A percentile compares a stretch with the other conserved stretches of the same genome.
Evolutionary conservation across 2,888 invertebrate species (phyloP).

Genomic region (Xestobium rufovillosum): DNA sequence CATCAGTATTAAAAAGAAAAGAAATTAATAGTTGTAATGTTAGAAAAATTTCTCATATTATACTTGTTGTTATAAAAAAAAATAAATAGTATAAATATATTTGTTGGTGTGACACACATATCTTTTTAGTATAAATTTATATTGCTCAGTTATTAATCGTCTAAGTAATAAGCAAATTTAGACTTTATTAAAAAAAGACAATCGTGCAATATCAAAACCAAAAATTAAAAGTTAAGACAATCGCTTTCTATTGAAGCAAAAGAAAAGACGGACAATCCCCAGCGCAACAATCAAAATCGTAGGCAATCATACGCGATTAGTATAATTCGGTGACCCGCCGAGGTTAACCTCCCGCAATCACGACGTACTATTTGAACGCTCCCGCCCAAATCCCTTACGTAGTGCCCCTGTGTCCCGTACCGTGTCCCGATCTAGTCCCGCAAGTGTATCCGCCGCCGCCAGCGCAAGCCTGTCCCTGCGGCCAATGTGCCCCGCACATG

Average conservation of each 20-base stretch:
- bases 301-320: background rate
- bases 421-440: conserved; percentile 40
- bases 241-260: conserved; percentile 23
- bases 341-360: conserved; percentile 35
- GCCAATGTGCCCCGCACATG: conserved; percentile 52
- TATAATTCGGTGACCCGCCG: background rate
- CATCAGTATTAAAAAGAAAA: no score
- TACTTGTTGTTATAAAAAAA: conserved; percentile 16
- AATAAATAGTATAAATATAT: conserved; percentile 22
- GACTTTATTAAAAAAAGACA: conserved; percentile 27
- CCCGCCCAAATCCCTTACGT: conserved; percentile 45
- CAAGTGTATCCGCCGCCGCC: conserved; percentile 45
- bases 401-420: conserved; percentile 43
- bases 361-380: conserved; percentile 45
- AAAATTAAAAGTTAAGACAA: conserved; percentile 27
- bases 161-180: conserved; percentile 26
- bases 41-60: conserved; percentile 16
- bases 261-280: conserved; percentile 23
- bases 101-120: conserved; percentile 31
- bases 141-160: conserved; percentile 31
- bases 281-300: conserved; percentile 11
- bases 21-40: no score
- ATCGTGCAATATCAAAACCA: conserved; percentile 40
- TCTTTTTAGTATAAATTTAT: conserved; percentile 30
- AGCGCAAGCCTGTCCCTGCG: conserved; percentile 48